A percentile compares a stretch with the other conserved stretches of the same genome.
Conservation (phyloP, 2,797 vertebrate genomes). For the Pelochelys cantorii region DNA sequence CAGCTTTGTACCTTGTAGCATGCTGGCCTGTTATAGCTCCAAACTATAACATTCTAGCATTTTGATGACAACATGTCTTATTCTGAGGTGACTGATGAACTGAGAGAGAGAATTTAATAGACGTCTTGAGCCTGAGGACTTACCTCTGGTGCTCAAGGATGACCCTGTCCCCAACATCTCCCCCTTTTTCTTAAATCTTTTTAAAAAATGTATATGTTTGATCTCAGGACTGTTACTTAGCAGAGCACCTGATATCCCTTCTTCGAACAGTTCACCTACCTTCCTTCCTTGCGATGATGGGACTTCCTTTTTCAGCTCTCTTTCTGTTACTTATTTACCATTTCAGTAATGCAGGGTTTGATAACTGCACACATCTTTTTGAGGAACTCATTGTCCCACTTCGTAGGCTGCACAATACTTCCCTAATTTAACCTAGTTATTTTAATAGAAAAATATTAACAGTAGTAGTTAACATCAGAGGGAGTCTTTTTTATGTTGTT, state of each 20-base stretch:
- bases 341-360: neutral
- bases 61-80: neutral
- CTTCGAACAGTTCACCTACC: neutral
- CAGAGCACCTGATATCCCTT: neutral
- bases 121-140: neutral
- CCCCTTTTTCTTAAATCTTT: neutral
- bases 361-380: neutral
- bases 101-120: neutral
- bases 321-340: neutral
- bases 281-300: neutral
- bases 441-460: neutral
- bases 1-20: neutral
- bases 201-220: neutral
- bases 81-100: neutral
- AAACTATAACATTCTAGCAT: neutral
- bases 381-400: rapidly evolving
- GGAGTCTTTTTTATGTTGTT: neutral
- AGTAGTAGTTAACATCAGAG: neutral
- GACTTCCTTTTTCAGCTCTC: neutral
- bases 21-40: neutral
- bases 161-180: too few species aligned
- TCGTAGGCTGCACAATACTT: neutral
- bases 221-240: neutral
- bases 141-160: too few species aligned
- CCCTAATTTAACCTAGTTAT: neutral